phyloP scores from a whole-genome alignment of 2,113 vertebrate species.

The Riparia riparia region DNA sequence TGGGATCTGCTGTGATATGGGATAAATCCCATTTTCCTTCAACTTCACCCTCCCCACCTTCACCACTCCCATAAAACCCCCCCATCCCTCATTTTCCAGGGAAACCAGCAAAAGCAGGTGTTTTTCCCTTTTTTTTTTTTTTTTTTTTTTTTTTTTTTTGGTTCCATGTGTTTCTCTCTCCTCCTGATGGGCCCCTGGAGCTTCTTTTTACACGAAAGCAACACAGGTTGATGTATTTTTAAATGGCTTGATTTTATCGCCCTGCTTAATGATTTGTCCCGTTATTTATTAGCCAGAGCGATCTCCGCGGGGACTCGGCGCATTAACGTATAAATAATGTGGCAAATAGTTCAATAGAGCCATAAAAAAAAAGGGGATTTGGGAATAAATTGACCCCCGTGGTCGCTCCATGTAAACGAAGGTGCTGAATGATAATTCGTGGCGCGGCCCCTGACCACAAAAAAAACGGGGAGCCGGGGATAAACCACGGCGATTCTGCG shows the following conservation, averaged over 20 bases:
- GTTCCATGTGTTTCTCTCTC: not conserved
- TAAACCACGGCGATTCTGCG: not conserved
- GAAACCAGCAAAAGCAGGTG: constrained; percentile 46
- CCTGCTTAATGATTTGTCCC: constrained; percentile 84
- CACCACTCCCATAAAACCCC: not conserved
- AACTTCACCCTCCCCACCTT: not conserved
- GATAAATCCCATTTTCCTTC: not conserved
- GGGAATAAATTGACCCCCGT: constrained; percentile 83
- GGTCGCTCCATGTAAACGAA: constrained; percentile 79
- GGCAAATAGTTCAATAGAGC: constrained; percentile 85
- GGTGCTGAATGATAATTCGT: constrained; percentile 76
- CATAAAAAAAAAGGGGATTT: constrained; percentile 82
- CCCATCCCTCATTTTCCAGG: not conserved
- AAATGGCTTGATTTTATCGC: constrained; percentile 85
- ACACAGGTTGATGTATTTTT: constrained; percentile 83
- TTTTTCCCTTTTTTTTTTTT: not conserved
- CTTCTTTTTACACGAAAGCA: constrained; percentile 79
- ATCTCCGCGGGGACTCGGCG: constrained; percentile 79
- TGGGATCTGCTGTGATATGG: accelerated
- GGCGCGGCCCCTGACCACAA: constrained; percentile 43
- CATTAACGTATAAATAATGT: constrained; percentile 85
- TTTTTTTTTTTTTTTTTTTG: not conserved
- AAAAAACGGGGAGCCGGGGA: not conserved
- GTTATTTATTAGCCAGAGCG: constrained; percentile 81
- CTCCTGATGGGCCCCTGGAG: constrained; percentile 73